Base-by-base conservation (phyloP, 2,888 invertebrate genomes). In the Poecilobothrus nobilitatus region DNA sequence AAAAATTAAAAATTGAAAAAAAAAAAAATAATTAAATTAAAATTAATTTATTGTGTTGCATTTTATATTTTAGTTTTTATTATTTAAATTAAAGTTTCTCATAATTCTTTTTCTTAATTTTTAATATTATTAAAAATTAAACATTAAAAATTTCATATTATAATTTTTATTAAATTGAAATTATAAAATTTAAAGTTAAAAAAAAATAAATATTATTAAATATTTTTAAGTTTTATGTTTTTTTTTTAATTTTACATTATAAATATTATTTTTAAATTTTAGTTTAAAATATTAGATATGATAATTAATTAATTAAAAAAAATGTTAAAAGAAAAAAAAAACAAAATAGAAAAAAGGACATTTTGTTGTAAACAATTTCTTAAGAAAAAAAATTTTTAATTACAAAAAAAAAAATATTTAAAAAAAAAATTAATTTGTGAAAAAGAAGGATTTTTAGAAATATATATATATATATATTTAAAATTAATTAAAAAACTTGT, bases 291-390 rank as follows among this genome's bases (percentile, higher is more conserved):
- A 53, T 53, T 53, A 53, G 53, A 53, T 53, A 53, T 53, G 53
- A 53, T 53, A 62, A 67, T 67, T 64, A 33, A 27, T 61, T 33
- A 34, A 64, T 15, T 4, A 63, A 44, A 33, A 61, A 66, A 66
- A 66, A 66, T 27, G 61, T 66, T 44, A 5, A 15, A 66, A 66
- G 21, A 66, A 44, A 44, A 22, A 44, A 20, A 41, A 44, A 41
- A 15, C 34, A 12, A 66, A 22, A 66, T 8, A 20, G 18, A 66
- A 44, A 66, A 33, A 10, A 18, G 27, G 27, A 27, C 27, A 27
- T 27, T 44, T 37, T 66, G 27, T 65, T 65, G 21, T 65, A 68
- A 21, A 65, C 21, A 53, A 22, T 65, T 33, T 15, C n/a, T 68
- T 65, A 27, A 64, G 41, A 64, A 27, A 64, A 64, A n/a, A 63